These are phyloP conservation scores for Copidosoma aretas DNA, from an alignment of 2,888 invertebrate species.

Conservation along the genomic window DNA sequence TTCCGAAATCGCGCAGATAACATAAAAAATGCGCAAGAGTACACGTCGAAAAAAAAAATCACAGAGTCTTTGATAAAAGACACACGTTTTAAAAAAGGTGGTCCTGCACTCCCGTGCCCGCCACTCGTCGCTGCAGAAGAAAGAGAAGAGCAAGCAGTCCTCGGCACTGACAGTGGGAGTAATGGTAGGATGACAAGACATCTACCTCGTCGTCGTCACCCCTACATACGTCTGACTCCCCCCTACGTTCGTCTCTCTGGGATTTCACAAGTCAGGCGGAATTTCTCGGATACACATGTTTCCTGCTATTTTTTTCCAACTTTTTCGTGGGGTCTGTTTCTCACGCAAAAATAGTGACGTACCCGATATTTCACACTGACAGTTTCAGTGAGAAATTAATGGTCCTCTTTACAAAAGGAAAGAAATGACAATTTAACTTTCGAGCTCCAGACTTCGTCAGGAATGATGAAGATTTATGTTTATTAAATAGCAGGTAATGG, in stretches of 20 bases:
- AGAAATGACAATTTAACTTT: too few relatives aligned
- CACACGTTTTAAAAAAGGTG: constrained; percentile 4
- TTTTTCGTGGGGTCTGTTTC: too few relatives aligned
- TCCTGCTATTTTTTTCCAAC: too few relatives aligned
- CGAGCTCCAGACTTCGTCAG: too few relatives aligned
- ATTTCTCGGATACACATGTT: not conserved
- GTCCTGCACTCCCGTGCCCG: not conserved
- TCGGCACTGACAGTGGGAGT: constrained; percentile 29
- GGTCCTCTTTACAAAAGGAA: too few relatives aligned
- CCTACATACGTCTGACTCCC: not conserved
- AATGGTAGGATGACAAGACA: constrained; percentile 28
- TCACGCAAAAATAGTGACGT: not conserved
- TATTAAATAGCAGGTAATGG: too few relatives aligned
- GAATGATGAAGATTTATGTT: too few relatives aligned
- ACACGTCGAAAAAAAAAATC: not conserved
- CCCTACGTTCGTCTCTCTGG: not conserved
- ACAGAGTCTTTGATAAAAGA: not conserved
- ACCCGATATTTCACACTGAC: not conserved
- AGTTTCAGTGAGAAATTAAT: too few relatives aligned
- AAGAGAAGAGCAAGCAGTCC: constrained; percentile 1
- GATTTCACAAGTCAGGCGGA: not conserved
- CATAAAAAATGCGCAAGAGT: not conserved
- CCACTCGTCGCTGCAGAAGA: not conserved
- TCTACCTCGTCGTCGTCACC: not conserved
- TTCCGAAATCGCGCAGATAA: too few relatives aligned